phyloP scores from a whole-genome alignment of 2,113 vertebrate species.

The Myocastor coypus region DNA sequence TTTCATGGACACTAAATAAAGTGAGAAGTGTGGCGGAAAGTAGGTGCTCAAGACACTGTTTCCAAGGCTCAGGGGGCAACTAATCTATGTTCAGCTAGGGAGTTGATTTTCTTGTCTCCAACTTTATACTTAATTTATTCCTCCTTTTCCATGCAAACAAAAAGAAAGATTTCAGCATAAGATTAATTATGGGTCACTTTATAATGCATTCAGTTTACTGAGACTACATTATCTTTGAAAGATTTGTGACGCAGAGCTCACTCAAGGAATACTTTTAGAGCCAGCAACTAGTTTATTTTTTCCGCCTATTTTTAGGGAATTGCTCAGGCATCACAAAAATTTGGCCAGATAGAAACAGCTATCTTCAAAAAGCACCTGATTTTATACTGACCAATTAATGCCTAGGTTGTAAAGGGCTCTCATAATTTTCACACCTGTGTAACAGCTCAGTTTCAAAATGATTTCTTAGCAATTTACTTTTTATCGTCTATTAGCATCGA shows the following conservation, averaged over 20 bases:
- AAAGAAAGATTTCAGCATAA: not conserved
- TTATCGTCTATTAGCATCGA: not conserved
- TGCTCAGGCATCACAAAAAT: not conserved
- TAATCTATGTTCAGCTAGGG: not conserved
- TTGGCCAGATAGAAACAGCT: not conserved
- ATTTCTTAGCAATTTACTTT: not conserved
- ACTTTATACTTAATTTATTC: not conserved
- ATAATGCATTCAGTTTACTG: not conserved
- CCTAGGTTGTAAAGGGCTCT: not conserved
- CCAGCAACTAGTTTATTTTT: not conserved
- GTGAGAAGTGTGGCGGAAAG: not conserved
- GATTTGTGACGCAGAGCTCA: not conserved
- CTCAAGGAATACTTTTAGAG: not conserved
- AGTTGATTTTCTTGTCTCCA: not conserved
- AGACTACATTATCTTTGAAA: not conserved
- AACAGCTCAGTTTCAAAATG: not conserved
- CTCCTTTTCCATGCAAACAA: not conserved
- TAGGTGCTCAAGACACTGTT: not conserved
- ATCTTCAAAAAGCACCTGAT: not conserved
- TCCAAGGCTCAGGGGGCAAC: not conserved
- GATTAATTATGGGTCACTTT: not conserved
- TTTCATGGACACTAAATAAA: not conserved
- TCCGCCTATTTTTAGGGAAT: not conserved
- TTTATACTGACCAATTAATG: constrained; percentile 28
- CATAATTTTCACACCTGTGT: not conserved